These are phyloP conservation scores for Stenchaetothrips biformis DNA, from an alignment of 2,888 invertebrate species.

Conservation along the genomic window DNA sequence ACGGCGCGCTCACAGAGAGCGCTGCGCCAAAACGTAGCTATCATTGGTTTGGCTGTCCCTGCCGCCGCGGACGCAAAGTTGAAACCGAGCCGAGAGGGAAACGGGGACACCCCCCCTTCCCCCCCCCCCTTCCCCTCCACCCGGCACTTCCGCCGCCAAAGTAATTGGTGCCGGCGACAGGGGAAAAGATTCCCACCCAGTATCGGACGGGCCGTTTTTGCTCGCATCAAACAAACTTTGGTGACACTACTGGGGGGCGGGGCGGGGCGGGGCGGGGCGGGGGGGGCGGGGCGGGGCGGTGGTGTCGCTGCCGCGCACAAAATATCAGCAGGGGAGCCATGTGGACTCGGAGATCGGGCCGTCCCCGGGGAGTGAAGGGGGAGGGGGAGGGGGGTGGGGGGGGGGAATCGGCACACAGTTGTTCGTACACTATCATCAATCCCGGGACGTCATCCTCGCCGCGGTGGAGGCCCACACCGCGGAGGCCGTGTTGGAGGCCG, in stretches of 20 bases:
- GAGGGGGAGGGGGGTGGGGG: too few relatives aligned
- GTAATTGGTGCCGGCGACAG: neutral
- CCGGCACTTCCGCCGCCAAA: neutral
- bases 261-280: neutral
- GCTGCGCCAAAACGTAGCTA: too few relatives aligned
- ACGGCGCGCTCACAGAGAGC: too few relatives aligned
- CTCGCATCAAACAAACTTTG: neutral
- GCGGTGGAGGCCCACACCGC: neutral
- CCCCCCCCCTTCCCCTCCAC: too few relatives aligned
- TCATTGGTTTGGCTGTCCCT: too few relatives aligned
- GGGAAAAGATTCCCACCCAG: neutral
- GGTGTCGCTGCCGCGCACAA: neutral
- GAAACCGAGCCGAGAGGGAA: too few relatives aligned
- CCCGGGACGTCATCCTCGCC: neutral
- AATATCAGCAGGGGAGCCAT: conserved; percentile 22
- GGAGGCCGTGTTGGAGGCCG: too few relatives aligned
- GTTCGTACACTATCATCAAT: conserved; percentile 18
- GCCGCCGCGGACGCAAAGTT: too few relatives aligned
- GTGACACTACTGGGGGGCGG: neutral
- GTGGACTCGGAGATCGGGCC: neutral
- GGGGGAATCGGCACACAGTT: conserved; percentile 16
- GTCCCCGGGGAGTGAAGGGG: neutral
- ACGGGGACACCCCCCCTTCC: neutral
- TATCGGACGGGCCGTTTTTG: neutral
- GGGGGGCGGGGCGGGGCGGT: neutral